Percentiles rank a stretch among this genome's conserved stretches.
Evolutionary conservation across 2,888 invertebrate genomes (phyloP).

Genomic region (Dynastes grantii): DNA sequence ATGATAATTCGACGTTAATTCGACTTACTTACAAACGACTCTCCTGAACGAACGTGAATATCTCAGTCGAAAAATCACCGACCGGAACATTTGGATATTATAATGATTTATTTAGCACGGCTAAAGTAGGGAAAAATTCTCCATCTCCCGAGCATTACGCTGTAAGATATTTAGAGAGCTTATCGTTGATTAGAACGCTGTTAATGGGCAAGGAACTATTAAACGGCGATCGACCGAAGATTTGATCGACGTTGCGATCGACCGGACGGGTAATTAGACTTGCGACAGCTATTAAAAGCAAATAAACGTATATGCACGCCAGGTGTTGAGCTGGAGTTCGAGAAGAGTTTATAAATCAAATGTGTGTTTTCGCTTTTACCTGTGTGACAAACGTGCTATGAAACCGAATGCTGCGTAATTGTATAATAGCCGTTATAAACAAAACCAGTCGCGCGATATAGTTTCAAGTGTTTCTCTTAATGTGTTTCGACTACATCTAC

Average conservation of each 20-base stretch:
- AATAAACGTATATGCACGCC: not conserved
- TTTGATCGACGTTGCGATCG: not conserved
- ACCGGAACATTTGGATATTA: constrained; percentile 28
- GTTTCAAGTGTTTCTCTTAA: too few species aligned
- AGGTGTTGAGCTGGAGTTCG: not conserved
- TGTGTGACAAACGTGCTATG: not conserved
- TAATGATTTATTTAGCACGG: not conserved
- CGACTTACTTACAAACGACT: not conserved
- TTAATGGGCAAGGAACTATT: not conserved
- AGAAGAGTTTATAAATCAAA: not conserved
- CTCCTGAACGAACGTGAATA: not conserved
- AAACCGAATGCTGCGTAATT: too few species aligned
- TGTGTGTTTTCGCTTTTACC: constrained; percentile 1
- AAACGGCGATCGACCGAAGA: constrained; percentile 4
- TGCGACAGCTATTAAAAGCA: not conserved
- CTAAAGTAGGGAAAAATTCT: not conserved
- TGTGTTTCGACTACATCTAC: too few species aligned
- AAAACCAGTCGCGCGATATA: too few species aligned
- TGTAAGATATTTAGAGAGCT: constrained; percentile 4
- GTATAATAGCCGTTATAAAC: too few species aligned
- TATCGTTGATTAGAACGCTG: constrained; percentile 2
- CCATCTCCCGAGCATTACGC: not conserved
- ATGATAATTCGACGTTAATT: constrained; percentile 16
- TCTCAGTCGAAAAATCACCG: constrained; percentile 10
- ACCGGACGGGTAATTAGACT: not conserved